A percentile compares a stretch with the other conserved stretches of the same genome.
These are phyloP conservation scores for Scelioninae gen. 1 DNA, from an alignment of 2,888 invertebrate genomes.

Conservation along the genomic window DNA sequence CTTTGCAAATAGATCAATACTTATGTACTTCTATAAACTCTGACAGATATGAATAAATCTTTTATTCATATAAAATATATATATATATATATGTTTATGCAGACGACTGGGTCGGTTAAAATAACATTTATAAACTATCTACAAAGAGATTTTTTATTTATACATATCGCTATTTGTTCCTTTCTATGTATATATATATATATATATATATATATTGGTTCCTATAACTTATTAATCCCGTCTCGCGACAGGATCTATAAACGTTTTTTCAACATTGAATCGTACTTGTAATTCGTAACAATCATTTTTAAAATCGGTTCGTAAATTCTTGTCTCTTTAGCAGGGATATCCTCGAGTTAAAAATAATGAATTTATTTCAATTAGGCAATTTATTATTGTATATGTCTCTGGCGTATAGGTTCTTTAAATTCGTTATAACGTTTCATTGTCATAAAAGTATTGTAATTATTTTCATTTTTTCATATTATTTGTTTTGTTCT, in stretches of 20 bases:
- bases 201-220: constrained; percentile 10
- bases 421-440: constrained; percentile 58
- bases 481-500: neutral
- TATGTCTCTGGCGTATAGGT: constrained; percentile 48
- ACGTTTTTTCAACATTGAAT: constrained; percentile 19
- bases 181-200: neutral
- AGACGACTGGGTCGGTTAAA: constrained; percentile 27
- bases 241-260: constrained; percentile 22
- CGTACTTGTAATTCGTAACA: constrained; percentile 26
- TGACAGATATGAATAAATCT: constrained; percentile 55
- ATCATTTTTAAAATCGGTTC: constrained; percentile 28
- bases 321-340: constrained; percentile 8
- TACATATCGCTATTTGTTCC: constrained; percentile 22
- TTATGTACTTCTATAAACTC: constrained; percentile 33
- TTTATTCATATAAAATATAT: constrained; percentile 59
- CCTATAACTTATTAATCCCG: constrained; percentile 13
- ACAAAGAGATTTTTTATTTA: constrained; percentile 38
- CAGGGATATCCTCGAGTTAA: constrained; percentile 27
- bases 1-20: constrained; percentile 50
- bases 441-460: constrained; percentile 54
- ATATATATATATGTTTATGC: constrained; percentile 31
- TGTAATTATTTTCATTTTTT: constrained; percentile 26
- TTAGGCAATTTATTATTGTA: constrained; percentile 55
- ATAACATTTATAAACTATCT: constrained; percentile 56
- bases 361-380: constrained; percentile 41